phyloP scores from a whole-genome alignment of 2,888 invertebrate species.

The Brachypalpus laphriformis region DNA sequence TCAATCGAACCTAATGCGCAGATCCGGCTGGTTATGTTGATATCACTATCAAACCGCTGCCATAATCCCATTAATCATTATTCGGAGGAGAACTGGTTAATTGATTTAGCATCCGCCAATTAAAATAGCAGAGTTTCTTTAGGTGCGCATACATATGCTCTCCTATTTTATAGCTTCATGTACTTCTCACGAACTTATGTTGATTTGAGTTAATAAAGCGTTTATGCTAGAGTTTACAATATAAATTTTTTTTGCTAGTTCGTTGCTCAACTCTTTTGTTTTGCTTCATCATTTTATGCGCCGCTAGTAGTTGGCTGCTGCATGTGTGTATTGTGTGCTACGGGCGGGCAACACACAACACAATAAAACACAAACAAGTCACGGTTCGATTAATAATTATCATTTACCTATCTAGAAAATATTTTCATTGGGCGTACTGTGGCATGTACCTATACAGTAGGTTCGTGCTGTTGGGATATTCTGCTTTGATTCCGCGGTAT shows the following conservation, averaged over 20 bases:
- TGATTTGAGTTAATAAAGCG: conserved; percentile 43
- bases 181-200: conserved; percentile 34
- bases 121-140: conserved; percentile 57
- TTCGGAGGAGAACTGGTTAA: conserved; percentile 73
- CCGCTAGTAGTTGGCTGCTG: conserved; percentile 1
- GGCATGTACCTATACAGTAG: conserved; percentile 46
- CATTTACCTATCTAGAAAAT: conserved; percentile 66
- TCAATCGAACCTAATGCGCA: conserved; percentile 38
- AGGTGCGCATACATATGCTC: conserved; percentile 38
- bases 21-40: conserved; percentile 67
- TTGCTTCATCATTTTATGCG: conserved; percentile 28
- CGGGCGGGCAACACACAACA: conserved; percentile 42
- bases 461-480: conserved; percentile 49
- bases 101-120: conserved; percentile 74
- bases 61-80: conserved; percentile 69
- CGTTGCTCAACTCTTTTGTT: conserved; percentile 70
- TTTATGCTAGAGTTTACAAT: conserved; percentile 45
- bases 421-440: conserved; percentile 72
- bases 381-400: conserved; percentile 74
- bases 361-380: conserved; percentile 66
- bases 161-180: conserved; percentile 8
- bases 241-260: conserved; percentile 44
- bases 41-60: conserved; percentile 54
- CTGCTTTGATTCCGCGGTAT: conserved; percentile 19
- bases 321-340: conserved; percentile 44